Conservation (phyloP, 2,888 invertebrate genomes). For the Drosophila siamana region DNA sequence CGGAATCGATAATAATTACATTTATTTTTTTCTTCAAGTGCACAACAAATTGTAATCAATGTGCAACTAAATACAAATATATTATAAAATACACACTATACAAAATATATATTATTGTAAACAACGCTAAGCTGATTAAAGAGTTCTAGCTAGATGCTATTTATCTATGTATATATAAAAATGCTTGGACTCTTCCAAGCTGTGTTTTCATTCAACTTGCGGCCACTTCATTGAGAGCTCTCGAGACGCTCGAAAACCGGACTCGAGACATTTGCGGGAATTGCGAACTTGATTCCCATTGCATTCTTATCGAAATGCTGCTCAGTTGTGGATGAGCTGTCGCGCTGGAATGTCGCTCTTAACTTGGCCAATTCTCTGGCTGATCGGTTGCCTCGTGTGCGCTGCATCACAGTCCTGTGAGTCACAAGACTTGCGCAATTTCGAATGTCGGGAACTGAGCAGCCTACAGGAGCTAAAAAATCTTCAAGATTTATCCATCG, state of each 20-base stretch:
- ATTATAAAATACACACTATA: constrained; percentile 7
- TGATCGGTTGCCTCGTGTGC: constrained; percentile 25
- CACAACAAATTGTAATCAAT: constrained; percentile 60
- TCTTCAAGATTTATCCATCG: not conserved
- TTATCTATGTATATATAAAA: constrained; percentile 46
- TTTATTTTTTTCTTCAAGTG: constrained; percentile 51
- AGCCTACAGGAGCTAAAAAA: constrained; percentile 45
- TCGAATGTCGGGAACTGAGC: constrained; percentile 61
- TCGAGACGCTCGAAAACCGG: constrained; percentile 50
- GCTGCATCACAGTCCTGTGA: constrained; percentile 34
- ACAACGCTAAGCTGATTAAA: constrained; percentile 69
- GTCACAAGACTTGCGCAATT: constrained; percentile 36
- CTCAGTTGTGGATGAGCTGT: constrained; percentile 51
- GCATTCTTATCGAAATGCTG: constrained; percentile 42
- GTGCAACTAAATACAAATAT: constrained; percentile 16
- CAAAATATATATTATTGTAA: constrained; percentile 39
- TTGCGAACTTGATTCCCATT: constrained; percentile 49
- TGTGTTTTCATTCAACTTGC: constrained; percentile 21
- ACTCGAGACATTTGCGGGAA: too few relatives aligned
- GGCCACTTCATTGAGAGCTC: constrained; percentile 23
- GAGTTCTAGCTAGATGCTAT: constrained; percentile 58
- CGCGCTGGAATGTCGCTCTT: constrained; percentile 54
- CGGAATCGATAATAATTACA: constrained; percentile 7
- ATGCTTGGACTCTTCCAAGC: not conserved
- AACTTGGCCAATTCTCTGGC: constrained; percentile 31